Conservation (phyloP, 2,113 vertebrate species). For the Megaceryle torquata region DNA sequence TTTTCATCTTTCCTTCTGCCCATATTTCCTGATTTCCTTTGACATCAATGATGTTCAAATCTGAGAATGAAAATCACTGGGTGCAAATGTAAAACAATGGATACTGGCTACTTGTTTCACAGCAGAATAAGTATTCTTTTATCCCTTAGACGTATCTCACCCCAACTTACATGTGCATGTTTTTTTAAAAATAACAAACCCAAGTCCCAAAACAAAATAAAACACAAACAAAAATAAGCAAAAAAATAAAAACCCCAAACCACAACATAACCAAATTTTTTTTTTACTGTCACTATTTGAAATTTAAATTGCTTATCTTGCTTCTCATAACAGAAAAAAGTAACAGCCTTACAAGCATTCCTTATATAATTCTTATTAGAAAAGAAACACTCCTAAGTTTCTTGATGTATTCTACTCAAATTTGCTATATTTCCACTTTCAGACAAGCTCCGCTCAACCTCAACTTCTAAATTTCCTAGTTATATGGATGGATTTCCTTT, state of each 20-base stretch:
- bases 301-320: background rate
- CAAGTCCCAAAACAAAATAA: background rate
- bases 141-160: background rate
- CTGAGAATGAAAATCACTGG: background rate
- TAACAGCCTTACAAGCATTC: background rate
- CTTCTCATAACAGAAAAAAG: background rate
- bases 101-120: background rate
- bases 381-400: accelerated
- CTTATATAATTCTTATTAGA: background rate
- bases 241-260: background rate
- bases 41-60: background rate
- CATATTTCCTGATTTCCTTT: background rate
- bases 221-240: background rate
- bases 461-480: background rate
- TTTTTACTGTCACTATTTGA: background rate
- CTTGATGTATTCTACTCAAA: background rate
- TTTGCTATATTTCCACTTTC: background rate
- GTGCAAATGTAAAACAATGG: background rate
- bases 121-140: background rate
- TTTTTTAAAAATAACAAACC: background rate
- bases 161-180: background rate
- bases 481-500: background rate
- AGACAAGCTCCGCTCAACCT: background rate
- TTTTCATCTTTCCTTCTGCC: background rate
- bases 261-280: background rate